Evolutionary conservation across 2,888 invertebrate genomes (phyloP), one percentile per base, ranked within the genome.

Genomic region (Glyphotaelius pellucidus): DNA sequence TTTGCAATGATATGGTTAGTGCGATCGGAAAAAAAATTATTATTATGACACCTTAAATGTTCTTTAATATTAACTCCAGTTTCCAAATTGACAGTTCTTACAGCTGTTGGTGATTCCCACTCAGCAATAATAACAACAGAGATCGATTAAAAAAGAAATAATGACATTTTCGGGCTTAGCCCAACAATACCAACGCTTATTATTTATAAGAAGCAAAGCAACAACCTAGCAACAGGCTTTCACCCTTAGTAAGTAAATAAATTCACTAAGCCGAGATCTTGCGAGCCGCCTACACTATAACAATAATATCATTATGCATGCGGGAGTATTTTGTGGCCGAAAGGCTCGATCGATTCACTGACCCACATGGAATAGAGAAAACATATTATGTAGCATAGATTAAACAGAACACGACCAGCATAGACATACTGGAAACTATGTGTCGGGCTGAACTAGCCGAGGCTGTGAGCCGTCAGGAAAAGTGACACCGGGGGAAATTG

Each of bases 401-500:
- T 67, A 25, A 67, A 67, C 25, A n/a, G 67, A 67, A 67, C 25
- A 25, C 25, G n/a, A 67, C 25, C 67, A 67, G 67, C 67, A 67
- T 67, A 67, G 25, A 67, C 67, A 67, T 5, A n/a, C n/a, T 67
- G 25, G 67, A 67, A 67, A 67, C 67, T 67, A 3, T 47, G 7
- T 9, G 67, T 25, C 15, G 52, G 19, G 67, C 9, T 67, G 67
- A n/a, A 67, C 67, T n/a, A 67, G 25, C 1, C 52, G 15, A 19
- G 52, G 52, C 19, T 52, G 19, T 32, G 81, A 32, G 25, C 31
- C 9, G 67, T 67, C 81, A 83, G 31, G 14, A 83, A 32, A 83
- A 31, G 31, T 19, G 32, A 83, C 85, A n/a, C n/a, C 38, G n/a
- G 35, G 38, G 38, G n/a, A 85, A 85, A 85, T 85, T 85, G 85